Evolutionary conservation across 2,113 vertebrate genomes (phyloP).

Genomic region (Lipophrys pholis): DNA sequence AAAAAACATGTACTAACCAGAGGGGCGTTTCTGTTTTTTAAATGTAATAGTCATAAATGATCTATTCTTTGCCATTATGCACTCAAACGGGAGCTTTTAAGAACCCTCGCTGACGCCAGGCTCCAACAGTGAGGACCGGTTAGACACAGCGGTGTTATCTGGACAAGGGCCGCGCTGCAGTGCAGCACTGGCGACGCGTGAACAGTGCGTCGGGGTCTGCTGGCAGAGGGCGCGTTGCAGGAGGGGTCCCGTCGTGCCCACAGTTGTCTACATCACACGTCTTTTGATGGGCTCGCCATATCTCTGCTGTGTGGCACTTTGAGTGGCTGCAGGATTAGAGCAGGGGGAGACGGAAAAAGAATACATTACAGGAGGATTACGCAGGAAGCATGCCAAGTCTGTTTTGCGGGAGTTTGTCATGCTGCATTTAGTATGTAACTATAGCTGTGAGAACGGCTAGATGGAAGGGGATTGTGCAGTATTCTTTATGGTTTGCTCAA

Average conservation of each 20-base stretch:
- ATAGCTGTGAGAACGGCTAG: neutral
- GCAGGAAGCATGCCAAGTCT: conserved; percentile 58
- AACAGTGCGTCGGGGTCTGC: conserved; percentile 67
- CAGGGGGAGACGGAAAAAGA: conserved; percentile 39
- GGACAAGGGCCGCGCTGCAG: conserved; percentile 70
- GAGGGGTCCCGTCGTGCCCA: conserved; percentile 45
- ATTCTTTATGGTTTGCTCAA: conserved; percentile 16
- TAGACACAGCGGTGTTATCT: conserved; percentile 65
- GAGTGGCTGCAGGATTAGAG: conserved; percentile 45
- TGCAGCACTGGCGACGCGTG: conserved; percentile 62
- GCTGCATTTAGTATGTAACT: conserved; percentile 58
- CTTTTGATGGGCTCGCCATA: conserved; percentile 45
- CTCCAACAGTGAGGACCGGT: conserved; percentile 62
- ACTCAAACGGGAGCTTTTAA: conserved; percentile 64
- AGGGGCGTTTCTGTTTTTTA: conserved; percentile 32
- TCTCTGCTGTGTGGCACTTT: conserved; percentile 45
- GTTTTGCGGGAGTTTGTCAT: conserved; percentile 60
- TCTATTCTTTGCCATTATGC: conserved; percentile 62
- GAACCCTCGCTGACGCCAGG: conserved; percentile 54
- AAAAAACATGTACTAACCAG: conserved; percentile 49
- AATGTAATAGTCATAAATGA: conserved; percentile 58
- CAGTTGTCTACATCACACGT: conserved; percentile 53
- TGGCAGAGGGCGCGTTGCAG: conserved; percentile 43
- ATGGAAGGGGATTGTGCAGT: conserved; percentile 6
- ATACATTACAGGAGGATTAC: conserved; percentile 67